Base-by-base conservation (phyloP, 2,797 vertebrate species). In the Labroides dimidiatus region DNA sequence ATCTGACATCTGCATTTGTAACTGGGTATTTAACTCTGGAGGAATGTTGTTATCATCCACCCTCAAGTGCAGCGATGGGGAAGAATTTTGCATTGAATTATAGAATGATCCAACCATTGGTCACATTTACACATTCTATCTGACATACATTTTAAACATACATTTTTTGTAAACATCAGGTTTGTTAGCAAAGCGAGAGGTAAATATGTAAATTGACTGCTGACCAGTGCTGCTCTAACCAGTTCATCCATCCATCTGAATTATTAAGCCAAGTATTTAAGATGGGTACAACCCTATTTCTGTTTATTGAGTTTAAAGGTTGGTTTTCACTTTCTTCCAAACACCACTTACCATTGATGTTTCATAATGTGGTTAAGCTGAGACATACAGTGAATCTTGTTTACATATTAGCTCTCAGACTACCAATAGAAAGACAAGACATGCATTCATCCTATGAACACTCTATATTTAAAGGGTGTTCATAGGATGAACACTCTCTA, bases 1-100 rank as follows among this genome's bases (percentile, higher is more conserved):
- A 86, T 90, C 86, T 88, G 82, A 89, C 89, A 92, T 92, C 87
- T 90, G 88, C 86, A 91, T 90, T 90, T 89, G 86, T 62, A 78
- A 87, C 83, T 48, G 70, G 76, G 68, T 70, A 76, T 71, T 69
- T 68, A 75, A 83, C 67, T 82, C 45, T 43, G 41, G 52, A 87
- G 84, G 86, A 90, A 90, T 90, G 84, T 78, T 72, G 73, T 91
- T 81, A 81, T 84, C 81, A 54, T 77, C 77, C 75, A 70, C 80
- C 64, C 62, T 69, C 75, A 59, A 62, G 37, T 47, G 64, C 39
- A 54, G 61, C 68, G 57, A 50, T 61, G 39, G 50, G 14, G 27
- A 81, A 64, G 56, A 79, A 72, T 69, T 82, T 63, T 50, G 61
- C 64, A 79, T 73, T 69, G 20, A 75, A 59, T 83, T 77, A 62